Conservation (phyloP, 1,140 invertebrate genomes). For the Drosophila burlai region DNA sequence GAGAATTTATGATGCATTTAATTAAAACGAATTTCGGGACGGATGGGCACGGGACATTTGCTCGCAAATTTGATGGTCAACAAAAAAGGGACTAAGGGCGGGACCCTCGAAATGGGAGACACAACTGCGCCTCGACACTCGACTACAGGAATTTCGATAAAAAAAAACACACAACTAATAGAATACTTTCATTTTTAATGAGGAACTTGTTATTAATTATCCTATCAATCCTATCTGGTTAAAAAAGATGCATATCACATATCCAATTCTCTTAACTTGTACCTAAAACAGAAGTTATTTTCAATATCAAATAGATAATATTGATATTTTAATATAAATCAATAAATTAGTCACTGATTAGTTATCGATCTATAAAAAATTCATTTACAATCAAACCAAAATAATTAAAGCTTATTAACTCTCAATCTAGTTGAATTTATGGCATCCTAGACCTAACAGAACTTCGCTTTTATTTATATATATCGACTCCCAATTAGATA, state of each 20-base stretch:
- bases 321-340: not conserved
- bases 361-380: not conserved
- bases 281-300: not conserved
- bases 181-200: not conserved
- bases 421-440: not conserved
- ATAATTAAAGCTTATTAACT: not conserved
- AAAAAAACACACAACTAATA: too few species aligned
- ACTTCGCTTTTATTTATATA: not conserved
- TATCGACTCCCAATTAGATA: not conserved
- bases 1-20: constrained; percentile 63
- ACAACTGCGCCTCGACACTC: constrained; percentile 41
- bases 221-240: not conserved
- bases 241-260: too few species aligned
- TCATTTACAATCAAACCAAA: not conserved
- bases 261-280: too few species aligned
- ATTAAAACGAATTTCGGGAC: constrained; percentile 48
- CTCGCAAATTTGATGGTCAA: constrained; percentile 43
- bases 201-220: not conserved
- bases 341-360: not conserved
- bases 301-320: not conserved
- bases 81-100: constrained; percentile 30
- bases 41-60: constrained; percentile 14
- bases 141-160: constrained; percentile 7
- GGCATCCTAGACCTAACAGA: too few species aligned
- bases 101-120: constrained; percentile 1